Base-by-base conservation (phyloP, 2,888 invertebrate species). In the Drosophila cognata region DNA sequence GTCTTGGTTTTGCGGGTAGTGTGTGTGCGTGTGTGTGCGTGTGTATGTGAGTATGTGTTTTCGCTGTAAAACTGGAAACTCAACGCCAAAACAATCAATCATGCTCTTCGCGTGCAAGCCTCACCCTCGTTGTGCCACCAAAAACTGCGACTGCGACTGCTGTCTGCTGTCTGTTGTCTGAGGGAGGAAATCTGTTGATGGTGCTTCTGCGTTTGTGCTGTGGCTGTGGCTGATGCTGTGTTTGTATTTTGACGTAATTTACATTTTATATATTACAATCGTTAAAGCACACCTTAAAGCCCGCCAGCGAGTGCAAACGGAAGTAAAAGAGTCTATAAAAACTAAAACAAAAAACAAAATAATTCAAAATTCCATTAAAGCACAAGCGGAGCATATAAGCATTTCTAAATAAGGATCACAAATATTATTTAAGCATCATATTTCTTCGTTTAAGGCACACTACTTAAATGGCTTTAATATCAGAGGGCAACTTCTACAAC, bases 71-170 rank as follows among this genome's bases (percentile, higher is more conserved):
- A 56, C 60, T 66, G 71, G 38, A 63, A 69, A 84, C 58, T 72
- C 79, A 74, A 74, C 74, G 66, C 72, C 70, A 71, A 68, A 73
- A 82, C 87, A 84, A 87, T 87, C 86, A 88, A 87, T 87, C 86
- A 87, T 87, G 82, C 75, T 74, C 76, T 71, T 67, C 59, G 41
- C 28, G 28, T 63, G 50, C 53, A 46, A 33, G 52, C 46, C 62
- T 4, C 53, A 29, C 65, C 35, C 72, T 58, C 66, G 51, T 31
- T 43, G 21, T 41, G 35, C 29, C 58, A 51, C 73, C 75, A 66
- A 77, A 81, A 82, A 71, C 71, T 71, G 74, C 73, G n/a, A 53
- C 46, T 36, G 31, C 18, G n/a, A 53, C 46, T 36, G n/a, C 18
- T 29, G 46, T 29, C 50, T 35, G 28, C 18, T 18, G 36, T 46